Conservation (phyloP, 2,113 vertebrate species). For the Ptyas mucosa region DNA sequence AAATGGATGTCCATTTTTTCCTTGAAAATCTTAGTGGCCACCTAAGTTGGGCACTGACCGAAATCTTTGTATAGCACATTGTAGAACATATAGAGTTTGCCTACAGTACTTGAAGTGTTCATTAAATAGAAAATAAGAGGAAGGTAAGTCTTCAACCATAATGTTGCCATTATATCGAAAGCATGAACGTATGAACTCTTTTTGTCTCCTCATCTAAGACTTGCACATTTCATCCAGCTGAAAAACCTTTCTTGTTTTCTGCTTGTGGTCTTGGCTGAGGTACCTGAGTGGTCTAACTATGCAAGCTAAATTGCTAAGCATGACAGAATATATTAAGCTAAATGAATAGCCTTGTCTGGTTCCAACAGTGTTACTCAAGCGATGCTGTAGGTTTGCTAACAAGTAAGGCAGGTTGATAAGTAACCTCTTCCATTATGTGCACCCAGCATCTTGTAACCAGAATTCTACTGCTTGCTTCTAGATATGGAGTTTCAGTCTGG, state of each 20-base stretch:
- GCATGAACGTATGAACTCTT: not conserved
- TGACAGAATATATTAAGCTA: not conserved
- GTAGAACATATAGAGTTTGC: not conserved
- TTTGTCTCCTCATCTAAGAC: too few species aligned
- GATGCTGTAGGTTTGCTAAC: not conserved
- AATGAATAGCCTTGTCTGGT: not conserved
- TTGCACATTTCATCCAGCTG: not conserved
- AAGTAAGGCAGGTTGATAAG: not conserved
- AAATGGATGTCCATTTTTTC: not conserved
- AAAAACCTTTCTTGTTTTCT: not conserved
- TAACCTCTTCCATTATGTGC: not conserved
- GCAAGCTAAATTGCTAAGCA: not conserved
- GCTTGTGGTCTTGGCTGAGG: not conserved
- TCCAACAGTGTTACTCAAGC: not conserved
- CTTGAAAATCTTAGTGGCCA: not conserved
- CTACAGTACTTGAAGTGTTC: not conserved
- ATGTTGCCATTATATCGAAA: not conserved
- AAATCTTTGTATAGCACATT: not conserved
- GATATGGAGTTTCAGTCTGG: not conserved
- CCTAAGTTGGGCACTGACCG: too few species aligned
- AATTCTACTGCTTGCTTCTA: not conserved
- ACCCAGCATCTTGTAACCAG: not conserved
- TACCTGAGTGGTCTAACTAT: not conserved
- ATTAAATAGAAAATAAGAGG: not conserved
- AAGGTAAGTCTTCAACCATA: not conserved